Conservation (phyloP, 2,888 invertebrate genomes). For the Lasioglossum pauxillum region DNA sequence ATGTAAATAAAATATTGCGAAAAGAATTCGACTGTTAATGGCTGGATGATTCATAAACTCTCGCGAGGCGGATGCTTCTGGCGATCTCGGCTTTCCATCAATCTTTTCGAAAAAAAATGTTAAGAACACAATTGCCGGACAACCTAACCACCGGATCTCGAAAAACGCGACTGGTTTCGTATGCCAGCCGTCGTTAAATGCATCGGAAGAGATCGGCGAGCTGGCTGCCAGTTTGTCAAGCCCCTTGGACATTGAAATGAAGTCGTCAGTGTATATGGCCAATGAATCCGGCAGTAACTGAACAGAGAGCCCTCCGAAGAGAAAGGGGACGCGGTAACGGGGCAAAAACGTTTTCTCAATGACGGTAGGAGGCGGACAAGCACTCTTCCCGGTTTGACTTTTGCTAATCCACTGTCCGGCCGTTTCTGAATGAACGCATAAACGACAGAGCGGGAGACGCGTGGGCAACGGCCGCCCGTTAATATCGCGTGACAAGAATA, state of each 20-base stretch:
- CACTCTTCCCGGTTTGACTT: conserved; percentile 47
- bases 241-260: conserved; percentile 42
- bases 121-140: too few species aligned
- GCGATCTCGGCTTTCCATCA: not conserved
- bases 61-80: not conserved
- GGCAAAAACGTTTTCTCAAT: not conserved
- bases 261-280: conserved; percentile 54
- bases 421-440: conserved; percentile 67
- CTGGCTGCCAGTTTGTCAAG: conserved; percentile 51
- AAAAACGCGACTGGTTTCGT: not conserved
- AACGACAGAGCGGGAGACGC: conserved; percentile 57
- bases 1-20: not conserved
- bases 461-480: conserved; percentile 66
- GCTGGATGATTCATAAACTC: not conserved
- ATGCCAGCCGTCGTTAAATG: conserved; percentile 11
- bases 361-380: conserved; percentile 35
- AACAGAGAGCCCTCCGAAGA: conserved; percentile 16
- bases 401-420: conserved; percentile 62
- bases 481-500: conserved; percentile 78
- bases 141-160: too few species aligned
- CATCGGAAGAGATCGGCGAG: conserved; percentile 24
- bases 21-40: not conserved
- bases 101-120: not conserved
- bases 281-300: conserved; percentile 42
- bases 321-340: not conserved